Evolutionary conservation across 2,113 vertebrate genomes (phyloP).

Genomic region (Limnothrissa miodon): DNA sequence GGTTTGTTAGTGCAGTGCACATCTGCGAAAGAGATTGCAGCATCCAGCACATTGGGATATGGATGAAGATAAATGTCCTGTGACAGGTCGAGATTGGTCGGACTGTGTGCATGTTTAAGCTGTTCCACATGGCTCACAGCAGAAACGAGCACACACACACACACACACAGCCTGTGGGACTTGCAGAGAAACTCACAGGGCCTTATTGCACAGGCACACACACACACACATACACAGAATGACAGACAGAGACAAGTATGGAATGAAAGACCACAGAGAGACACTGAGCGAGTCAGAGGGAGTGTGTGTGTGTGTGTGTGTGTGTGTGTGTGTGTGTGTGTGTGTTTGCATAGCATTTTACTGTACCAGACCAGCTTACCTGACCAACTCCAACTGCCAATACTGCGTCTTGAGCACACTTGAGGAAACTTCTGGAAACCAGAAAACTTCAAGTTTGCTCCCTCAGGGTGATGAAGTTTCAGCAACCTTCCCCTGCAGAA

Average conservation of each 20-base stretch:
- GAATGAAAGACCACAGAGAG: background rate
- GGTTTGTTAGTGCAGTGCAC: slow-evolving; percentile 53
- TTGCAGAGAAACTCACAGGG: background rate
- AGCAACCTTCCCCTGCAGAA: background rate
- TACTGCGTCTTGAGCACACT: background rate
- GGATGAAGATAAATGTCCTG: slow-evolving; percentile 77
- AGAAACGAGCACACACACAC: no score
- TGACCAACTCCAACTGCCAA: background rate
- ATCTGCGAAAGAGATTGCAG: slow-evolving; percentile 73
- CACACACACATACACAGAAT: slow-evolving; percentile 2
- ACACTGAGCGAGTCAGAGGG: background rate
- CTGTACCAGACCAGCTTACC: background rate
- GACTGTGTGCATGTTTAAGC: slow-evolving; percentile 65
- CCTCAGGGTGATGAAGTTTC: background rate
- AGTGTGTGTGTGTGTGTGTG: no score
- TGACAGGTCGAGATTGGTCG: slow-evolving; percentile 71
- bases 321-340: no score
- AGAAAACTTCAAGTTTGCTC: background rate
- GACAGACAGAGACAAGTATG: background rate
- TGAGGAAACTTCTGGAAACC: no score
- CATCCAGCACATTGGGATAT: slow-evolving; percentile 62
- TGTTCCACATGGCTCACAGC: slow-evolving; percentile 66
- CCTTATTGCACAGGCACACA: background rate
- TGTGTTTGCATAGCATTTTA: background rate
- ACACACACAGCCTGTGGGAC: slow-evolving; percentile 39